A percentile compares a stretch with the other conserved stretches of the same genome.
phyloP scores from a whole-genome alignment of 2,113 vertebrate genomes.

The Phalacrocorax brasilianus region DNA sequence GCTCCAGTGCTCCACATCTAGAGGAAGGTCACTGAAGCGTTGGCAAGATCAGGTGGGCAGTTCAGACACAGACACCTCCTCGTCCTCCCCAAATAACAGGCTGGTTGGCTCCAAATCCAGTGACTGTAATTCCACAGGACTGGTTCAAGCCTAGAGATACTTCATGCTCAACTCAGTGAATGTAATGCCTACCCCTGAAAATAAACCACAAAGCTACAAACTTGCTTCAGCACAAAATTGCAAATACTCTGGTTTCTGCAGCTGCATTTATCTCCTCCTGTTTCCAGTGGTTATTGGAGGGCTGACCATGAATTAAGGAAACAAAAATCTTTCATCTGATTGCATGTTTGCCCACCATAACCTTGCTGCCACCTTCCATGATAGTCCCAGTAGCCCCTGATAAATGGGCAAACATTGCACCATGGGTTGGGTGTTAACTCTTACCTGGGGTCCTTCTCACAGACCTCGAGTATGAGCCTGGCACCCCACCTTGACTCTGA shows the following conservation, averaged over 20 bases:
- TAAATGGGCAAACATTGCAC: not conserved
- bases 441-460: not conserved
- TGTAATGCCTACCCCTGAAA: not conserved
- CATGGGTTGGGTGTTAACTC: not conserved
- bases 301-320: not conserved
- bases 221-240: not conserved
- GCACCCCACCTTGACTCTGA: not conserved
- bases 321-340: not conserved
- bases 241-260: not conserved
- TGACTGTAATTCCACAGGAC: not conserved
- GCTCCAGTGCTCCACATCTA: not conserved
- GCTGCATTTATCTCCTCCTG: not conserved
- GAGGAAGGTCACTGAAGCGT: not conserved
- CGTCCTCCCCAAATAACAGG: not conserved
- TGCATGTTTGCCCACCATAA: not conserved
- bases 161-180: not conserved
- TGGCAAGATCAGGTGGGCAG: not conserved
- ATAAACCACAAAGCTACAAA: not conserved
- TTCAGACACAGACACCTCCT: slow-evolving; percentile 13
- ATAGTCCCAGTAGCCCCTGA: not conserved
- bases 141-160: not conserved
- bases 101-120: not conserved
- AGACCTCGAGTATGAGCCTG: not conserved
- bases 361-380: not conserved
- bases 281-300: not conserved